These are phyloP conservation scores for Apostichopus parvimensis DNA, from an alignment of 35 echinoderm and acorn worm species.

Conservation along the genomic window DNA sequence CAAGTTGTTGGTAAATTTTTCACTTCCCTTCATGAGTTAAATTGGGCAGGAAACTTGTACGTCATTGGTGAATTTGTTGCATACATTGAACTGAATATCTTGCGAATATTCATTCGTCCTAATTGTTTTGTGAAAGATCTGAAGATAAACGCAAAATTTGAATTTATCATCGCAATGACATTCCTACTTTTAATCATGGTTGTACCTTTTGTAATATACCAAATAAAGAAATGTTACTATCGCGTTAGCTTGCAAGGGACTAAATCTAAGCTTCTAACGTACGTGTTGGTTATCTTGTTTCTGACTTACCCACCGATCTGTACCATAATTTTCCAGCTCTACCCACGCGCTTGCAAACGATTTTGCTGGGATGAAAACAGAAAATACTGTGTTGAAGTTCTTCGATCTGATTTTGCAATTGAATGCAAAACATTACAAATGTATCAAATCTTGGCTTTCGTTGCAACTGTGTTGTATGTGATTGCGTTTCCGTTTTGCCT, in stretches of 20 bases:
- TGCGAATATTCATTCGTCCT: background rate
- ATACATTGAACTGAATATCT: background rate
- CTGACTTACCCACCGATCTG: constrained; percentile 26
- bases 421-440: background rate
- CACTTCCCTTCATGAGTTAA: constrained; percentile 16
- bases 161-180: background rate
- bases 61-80: background rate
- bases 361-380: background rate
- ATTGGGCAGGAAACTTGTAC: background rate
- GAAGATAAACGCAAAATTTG: background rate
- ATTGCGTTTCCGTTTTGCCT: background rate
- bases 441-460: constrained; percentile 24
- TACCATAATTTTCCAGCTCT: constrained; percentile 2
- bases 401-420: background rate
- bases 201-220: too few species aligned
- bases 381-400: background rate
- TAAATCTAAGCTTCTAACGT: background rate
- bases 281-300: background rate
- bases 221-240: background rate
- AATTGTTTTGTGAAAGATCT: background rate
- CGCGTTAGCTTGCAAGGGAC: background rate
- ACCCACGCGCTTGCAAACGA: background rate
- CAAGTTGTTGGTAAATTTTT: constrained; percentile 18
- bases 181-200: too few species aligned
- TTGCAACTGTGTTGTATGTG: constrained; percentile 4